These are phyloP conservation scores for Tetragnatha montana DNA, from an alignment of 2,888 invertebrate species.

Conservation along the genomic window DNA sequence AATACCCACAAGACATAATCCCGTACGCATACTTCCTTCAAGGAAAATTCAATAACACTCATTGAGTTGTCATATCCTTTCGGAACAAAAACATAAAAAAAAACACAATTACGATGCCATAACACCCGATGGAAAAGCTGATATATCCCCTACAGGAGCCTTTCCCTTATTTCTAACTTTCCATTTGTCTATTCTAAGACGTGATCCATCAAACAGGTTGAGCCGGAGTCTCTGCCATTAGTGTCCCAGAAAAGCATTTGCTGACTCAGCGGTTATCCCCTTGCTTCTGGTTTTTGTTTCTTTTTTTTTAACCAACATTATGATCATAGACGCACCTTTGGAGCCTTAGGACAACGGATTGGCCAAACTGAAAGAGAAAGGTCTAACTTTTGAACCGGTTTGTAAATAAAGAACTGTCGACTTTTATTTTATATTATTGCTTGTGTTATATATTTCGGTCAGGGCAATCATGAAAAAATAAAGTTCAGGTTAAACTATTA, in stretches of 20 bases:
- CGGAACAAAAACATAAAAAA: not conserved
- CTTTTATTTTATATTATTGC: not conserved
- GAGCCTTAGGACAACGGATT: not conserved
- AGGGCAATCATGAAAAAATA: too few species aligned
- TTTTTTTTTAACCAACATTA: not conserved
- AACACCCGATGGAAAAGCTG: not conserved
- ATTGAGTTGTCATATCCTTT: not conserved
- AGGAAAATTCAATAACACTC: not conserved
- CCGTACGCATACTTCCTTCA: not conserved
- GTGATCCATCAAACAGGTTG: not conserved
- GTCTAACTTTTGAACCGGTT: not conserved
- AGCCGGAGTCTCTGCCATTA: not conserved
- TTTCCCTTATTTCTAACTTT: not conserved
- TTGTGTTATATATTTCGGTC: too few species aligned
- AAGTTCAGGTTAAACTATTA: too few species aligned
- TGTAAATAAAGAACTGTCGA: not conserved
- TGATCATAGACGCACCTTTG: not conserved
- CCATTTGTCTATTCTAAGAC: not conserved
- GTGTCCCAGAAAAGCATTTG: not conserved
- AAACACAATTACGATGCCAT: not conserved
- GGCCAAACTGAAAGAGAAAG: not conserved
- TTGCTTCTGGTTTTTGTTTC: not conserved
- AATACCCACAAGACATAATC: not conserved
- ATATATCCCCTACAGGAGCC: not conserved
- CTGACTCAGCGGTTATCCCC: not conserved